Percentiles rank a stretch among this genome's conserved stretches.
Conservation (phyloP, 2,797 vertebrate genomes). For the Tadarida brasiliensis region DNA sequence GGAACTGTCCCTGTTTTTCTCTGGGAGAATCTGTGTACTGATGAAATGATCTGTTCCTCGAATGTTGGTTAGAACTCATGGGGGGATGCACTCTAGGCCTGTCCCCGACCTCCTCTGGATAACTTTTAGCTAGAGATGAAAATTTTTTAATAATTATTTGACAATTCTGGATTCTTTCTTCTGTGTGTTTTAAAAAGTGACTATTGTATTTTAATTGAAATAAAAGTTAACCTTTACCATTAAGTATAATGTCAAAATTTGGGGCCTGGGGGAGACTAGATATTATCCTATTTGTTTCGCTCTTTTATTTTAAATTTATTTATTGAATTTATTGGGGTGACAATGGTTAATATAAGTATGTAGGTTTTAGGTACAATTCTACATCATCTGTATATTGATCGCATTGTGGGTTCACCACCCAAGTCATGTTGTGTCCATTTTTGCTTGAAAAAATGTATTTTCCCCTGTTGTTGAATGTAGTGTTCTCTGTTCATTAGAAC, state of each 20-base stretch:
- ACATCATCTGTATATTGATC: neutral
- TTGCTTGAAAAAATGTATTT: neutral
- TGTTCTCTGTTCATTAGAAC: neutral
- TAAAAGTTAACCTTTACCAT: conserved; percentile 27
- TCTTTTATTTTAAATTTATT: neutral
- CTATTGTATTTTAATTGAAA: conserved; percentile 13
- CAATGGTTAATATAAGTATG: neutral
- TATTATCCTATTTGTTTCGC: neutral
- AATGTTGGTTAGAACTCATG: neutral
- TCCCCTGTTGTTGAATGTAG: neutral
- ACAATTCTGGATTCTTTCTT: neutral
- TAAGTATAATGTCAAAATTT: neutral
- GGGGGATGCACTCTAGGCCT: neutral
- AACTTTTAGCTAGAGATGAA: neutral
- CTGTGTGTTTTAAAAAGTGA: neutral
- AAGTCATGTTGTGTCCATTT: neutral
- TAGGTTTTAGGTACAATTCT: neutral
- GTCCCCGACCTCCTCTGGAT: neutral
- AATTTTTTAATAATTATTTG: neutral
- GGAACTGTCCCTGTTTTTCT: neutral
- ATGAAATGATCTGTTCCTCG: neutral
- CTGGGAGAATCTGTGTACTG: neutral
- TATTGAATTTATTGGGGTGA: neutral
- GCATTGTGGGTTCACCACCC: neutral
- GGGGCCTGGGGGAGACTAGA: neutral